Evolutionary conservation across 2,113 vertebrate genomes (phyloP).

Genomic region (Campylomormyrus tamandua): DNA sequence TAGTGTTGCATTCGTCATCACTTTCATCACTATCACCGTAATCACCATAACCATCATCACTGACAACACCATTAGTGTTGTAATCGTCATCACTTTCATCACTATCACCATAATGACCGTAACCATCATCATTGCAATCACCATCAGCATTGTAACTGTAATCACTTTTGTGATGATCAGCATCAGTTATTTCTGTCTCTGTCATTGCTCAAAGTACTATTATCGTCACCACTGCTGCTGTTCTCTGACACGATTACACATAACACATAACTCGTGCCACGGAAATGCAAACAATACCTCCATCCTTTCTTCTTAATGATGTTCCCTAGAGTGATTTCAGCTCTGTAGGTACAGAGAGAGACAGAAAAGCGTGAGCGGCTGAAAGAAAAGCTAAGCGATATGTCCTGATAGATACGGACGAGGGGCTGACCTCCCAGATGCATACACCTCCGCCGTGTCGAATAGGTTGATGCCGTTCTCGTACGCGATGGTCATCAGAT

Average conservation of each 20-base stretch:
- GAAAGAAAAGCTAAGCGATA: background rate
- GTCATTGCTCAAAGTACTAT: background rate
- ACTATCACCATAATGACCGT: background rate
- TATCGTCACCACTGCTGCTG: background rate
- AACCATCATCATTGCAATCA: background rate
- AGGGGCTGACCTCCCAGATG: slow-evolving; percentile 45
- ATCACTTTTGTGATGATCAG: background rate
- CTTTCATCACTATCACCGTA: background rate
- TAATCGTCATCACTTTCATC: too few species aligned
- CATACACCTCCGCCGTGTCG: slow-evolving; percentile 41
- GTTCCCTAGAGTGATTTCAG: slow-evolving; percentile 64
- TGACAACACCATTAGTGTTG: background rate
- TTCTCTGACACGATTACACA: background rate
- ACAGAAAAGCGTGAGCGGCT: slow-evolving; percentile 9
- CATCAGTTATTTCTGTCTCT: background rate
- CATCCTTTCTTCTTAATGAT: slow-evolving; percentile 71
- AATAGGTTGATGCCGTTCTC: slow-evolving; percentile 58
- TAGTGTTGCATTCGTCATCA: background rate
- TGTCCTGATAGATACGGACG: background rate
- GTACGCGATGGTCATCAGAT: slow-evolving; percentile 57
- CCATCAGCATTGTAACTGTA: background rate
- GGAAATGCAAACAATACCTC: slow-evolving; percentile 44
- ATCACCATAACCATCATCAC: too few species aligned
- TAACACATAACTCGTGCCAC: background rate
- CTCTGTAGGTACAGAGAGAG: slow-evolving; percentile 45